Percentiles rank a stretch among this genome's conserved stretches.
These are phyloP conservation scores for Sesamia nonagrioides DNA, from an alignment of 1,140 invertebrate species.

Conservation along the genomic window DNA sequence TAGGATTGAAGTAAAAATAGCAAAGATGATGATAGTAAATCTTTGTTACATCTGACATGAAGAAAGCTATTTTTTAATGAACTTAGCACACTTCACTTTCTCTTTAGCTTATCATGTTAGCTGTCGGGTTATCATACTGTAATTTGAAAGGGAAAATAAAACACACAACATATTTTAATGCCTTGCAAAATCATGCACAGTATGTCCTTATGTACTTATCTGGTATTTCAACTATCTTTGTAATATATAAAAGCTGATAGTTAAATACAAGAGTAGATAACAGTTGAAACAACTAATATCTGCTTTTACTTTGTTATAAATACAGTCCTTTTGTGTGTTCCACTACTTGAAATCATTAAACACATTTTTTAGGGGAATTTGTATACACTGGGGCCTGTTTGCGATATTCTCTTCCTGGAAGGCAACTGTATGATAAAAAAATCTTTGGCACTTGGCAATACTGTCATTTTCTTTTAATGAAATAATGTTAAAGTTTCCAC, in stretches of 20 bases:
- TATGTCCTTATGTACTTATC: neutral
- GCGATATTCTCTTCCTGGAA: too few relatives aligned
- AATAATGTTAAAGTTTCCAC: too few relatives aligned
- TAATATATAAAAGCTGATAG: neutral
- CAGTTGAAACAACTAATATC: neutral
- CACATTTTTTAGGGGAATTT: too few relatives aligned
- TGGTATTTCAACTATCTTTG: neutral
- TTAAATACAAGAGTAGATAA: neutral
- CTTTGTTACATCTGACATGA: neutral
- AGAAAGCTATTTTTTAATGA: neutral
- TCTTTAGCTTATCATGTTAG: slow-evolving; percentile 9
- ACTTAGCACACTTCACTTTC: neutral
- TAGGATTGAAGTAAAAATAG: too few relatives aligned
- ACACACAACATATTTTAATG: neutral
- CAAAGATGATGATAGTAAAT: too few relatives aligned
- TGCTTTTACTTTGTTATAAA: too few relatives aligned
- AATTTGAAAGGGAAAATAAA: slow-evolving; percentile 15
- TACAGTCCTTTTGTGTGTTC: too few relatives aligned
- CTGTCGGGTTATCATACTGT: neutral
- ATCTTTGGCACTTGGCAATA: too few relatives aligned
- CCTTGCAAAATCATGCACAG: neutral
- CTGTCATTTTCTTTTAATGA: too few relatives aligned
- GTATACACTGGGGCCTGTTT: too few relatives aligned
- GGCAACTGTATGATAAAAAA: too few relatives aligned
- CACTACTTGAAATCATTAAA: too few relatives aligned